Evolutionary conservation across 2,797 vertebrate genomes (phyloP), one percentile per base, ranked within the genome.

Genomic region (Diglossa cyanea): DNA sequence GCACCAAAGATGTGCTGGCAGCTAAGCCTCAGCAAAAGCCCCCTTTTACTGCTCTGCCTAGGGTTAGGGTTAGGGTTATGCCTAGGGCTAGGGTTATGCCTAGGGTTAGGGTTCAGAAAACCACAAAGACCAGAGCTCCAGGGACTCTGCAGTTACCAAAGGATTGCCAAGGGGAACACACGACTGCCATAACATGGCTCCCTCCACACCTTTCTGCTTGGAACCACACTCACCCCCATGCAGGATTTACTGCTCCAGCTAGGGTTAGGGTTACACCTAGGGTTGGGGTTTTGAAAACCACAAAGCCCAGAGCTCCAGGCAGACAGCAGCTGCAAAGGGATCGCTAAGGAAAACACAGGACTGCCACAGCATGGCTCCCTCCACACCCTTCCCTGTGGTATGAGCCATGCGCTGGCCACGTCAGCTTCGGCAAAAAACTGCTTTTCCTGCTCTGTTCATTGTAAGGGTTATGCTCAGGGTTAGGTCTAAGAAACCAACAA

Each of bases 381-480:
- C 30, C 21, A 24, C 30, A 18, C 4, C 16, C 24, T 45, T 39
- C 26, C 37, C 23, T 33, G 37, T 9, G 20, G 9, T 11, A 9
- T 6, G 33, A 73, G 7, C 54, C 26, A 6, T 19, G 16, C 19
- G 21, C 33, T 19, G 12, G 12, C 26, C 26, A 31, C 1, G 0
- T 25, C 33, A 25, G 13, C 44, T 47, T 11, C 26, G 58, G 33
- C 20, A 18, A 58, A 18, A 45, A 6, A 24, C 12, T 31, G 9
- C 33, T 37, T 31, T 58, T 47, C 12, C 42, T 37, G 26, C 26
- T 73, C 16, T 0, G 0, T 3, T 16, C 5, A 11, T 15, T 25
- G 24, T 9, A 19, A 25, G 20, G 15, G 26, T 30, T 35, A 23
- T 1, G 2, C 28, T 42, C 23, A 42, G 28, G 10, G 19, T 42